Base-by-base conservation (phyloP, 2,113 vertebrate genomes). In the Bos indicus region DNA sequence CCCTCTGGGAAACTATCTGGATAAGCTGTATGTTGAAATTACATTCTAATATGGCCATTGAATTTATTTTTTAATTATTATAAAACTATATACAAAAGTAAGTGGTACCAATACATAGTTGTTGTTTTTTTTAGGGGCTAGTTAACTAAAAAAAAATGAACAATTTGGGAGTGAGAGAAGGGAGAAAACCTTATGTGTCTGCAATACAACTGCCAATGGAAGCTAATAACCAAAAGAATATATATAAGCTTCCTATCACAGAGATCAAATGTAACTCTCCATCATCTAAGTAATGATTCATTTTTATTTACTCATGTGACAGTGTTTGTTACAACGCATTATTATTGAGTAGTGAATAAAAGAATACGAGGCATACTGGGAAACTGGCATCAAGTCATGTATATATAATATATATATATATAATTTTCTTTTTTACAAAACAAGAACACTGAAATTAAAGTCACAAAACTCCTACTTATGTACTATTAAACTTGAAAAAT, bases 51-150 rank as follows among this genome's bases (percentile, higher is more conserved):
- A 98, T 98, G 98, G 98, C 98, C 98, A 98, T 88, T 97, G 93
- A 57, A 51, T 95, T 95, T 94, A 81, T 62, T 78, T 94, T 95
- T 90, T 80, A 96, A 85, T 96, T 94, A 94, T 92, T 98, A 98
- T 93, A 98, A 98, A 98, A 98, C 91, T 98, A 98, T 98, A 96
- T 97, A 98, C 97, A 98, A 93, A 95, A 91, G n/a, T 94, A 77
- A 98, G 91, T 88, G 85, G 88, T 98, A 98, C 91, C 96, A 96
- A 98, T 95, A 96, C 91, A 40, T 71, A 59, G 43, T 92, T 51
- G 11, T 48, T 48, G 3, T 12, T 12, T 84, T 16, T 80, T 80
- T 85, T 93, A 85, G 96, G 74, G 91, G 89, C 89, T 96, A 96
- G 46, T 97, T 93, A 94, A 95, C 95, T 97, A 95, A 95, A 97